Percentiles rank a stretch among this genome's conserved stretches.
phyloP scores from a whole-genome alignment of 1,140 invertebrate genomes.

The Scylla paramamosain region DNA sequence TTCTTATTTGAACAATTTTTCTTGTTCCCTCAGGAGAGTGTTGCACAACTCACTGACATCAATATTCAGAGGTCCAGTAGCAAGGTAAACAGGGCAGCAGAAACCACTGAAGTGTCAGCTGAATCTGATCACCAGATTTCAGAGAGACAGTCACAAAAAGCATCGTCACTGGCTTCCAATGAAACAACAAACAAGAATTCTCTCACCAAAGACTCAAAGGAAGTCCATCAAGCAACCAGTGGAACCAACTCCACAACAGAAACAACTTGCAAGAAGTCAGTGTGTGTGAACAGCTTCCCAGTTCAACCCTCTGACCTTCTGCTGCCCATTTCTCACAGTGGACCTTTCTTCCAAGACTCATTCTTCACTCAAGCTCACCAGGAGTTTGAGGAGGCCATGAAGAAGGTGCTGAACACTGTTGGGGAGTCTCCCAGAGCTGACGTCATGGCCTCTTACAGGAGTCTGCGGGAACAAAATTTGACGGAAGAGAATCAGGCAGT shows the following conservation, averaged over 20 bases:
- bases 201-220: not conserved
- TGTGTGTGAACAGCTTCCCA: not conserved
- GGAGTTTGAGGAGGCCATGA: conserved; percentile 57
- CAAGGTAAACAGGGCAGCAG: not conserved
- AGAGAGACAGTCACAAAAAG: not conserved
- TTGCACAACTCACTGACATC: not conserved
- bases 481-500: conserved; percentile 73
- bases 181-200: not conserved
- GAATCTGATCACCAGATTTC: not conserved
- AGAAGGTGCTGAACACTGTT: conserved; percentile 26
- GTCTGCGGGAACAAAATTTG: conserved; percentile 54
- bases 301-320: conserved; percentile 28
- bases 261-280: not conserved
- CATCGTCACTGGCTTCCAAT: not conserved
- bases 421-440: not conserved
- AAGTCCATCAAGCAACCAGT: not conserved
- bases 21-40: not conserved
- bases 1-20: not conserved
- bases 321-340: conserved; percentile 45
- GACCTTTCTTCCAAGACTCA: conserved; percentile 62
- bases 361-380: conserved; percentile 53
- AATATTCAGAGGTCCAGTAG: not conserved
- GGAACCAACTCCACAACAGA: not conserved
- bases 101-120: not conserved
- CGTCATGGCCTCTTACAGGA: conserved; percentile 43